Evolutionary conservation across 2,797 vertebrate species (phyloP), one percentile per base, ranked within the genome.

Genomic region (Rhyacichthys aspro): DNA sequence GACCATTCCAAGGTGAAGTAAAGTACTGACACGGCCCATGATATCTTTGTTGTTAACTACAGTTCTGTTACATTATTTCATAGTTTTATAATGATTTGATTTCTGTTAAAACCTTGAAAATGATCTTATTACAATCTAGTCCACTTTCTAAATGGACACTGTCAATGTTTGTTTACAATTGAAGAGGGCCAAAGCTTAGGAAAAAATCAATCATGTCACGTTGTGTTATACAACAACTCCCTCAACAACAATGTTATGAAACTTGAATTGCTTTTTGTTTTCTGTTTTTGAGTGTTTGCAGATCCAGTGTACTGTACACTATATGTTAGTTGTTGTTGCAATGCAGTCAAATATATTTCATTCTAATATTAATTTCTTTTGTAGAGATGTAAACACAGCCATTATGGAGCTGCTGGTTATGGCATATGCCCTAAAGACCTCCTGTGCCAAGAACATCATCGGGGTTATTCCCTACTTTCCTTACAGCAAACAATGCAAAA

Each of bases 401-500:
- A 93, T 99, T 68, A 99, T 99, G 98, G 98, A 99, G 90, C 86
- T 99, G 38, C 87, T 99, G 85, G 93, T 99, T 36, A 99, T 98
- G 97, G 93, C 95, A 0, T 98, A 98, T 0, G 97, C 98, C 0
- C 90, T 98, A 77, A 98, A 95, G 93, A 98, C 96, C 0, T 94
- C 96, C 74, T 98, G 96, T 68, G 97, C 98, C 77, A 93, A 95
- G 84, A 99, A 96, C 81, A 99, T 99, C 72, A 98, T 95, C 0
- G 98, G 98, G 0, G 98, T 99, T 83, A 96, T 99, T 79, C 98
- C 98, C 0, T 99, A 99, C 86, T 99, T 99, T 83, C 98, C 98
- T 3, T 99, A 99, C 85, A 99, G 98, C 93, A 99, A 99, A 69
- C 98, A 99, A 72, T 97, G 96, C 92, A 99, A 99, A 85, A 98